Conservation (phyloP, 2,888 invertebrate species). For the Leistus spinibarbis region DNA sequence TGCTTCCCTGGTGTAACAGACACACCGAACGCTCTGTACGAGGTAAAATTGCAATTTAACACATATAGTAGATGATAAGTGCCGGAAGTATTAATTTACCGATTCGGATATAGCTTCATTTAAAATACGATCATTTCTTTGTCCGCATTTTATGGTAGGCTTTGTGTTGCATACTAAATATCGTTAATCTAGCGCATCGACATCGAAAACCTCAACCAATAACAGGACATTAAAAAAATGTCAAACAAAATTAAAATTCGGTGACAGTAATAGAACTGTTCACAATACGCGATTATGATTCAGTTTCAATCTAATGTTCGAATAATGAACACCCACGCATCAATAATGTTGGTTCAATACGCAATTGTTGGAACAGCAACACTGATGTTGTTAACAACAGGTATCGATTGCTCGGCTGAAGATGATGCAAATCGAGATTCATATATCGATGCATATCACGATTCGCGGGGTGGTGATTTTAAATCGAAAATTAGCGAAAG, state of each 20-base stretch:
- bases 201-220: background rate
- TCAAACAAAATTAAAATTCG: conserved; percentile 17
- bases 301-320: background rate
- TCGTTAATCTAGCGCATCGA: background rate
- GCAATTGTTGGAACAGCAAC: background rate
- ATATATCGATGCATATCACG: conserved; percentile 69
- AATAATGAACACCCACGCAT: background rate
- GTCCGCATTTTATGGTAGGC: background rate
- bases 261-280: conserved; percentile 8
- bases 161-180: background rate
- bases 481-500: conserved; percentile 59
- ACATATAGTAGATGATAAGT: background rate
- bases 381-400: background rate
- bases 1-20: no score
- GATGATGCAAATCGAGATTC: conserved; percentile 58
- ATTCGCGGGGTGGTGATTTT: conserved; percentile 59
- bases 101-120: background rate
- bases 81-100: background rate
- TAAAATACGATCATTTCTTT: background rate
- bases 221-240: background rate
- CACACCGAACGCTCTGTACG: no score
- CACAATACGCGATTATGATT: background rate
- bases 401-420: conserved; percentile 27
- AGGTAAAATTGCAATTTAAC: no score
- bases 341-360: background rate